These are phyloP conservation scores for Lithophane ornitopus DNA, from an alignment of 2,888 invertebrate species.

Conservation along the genomic window DNA sequence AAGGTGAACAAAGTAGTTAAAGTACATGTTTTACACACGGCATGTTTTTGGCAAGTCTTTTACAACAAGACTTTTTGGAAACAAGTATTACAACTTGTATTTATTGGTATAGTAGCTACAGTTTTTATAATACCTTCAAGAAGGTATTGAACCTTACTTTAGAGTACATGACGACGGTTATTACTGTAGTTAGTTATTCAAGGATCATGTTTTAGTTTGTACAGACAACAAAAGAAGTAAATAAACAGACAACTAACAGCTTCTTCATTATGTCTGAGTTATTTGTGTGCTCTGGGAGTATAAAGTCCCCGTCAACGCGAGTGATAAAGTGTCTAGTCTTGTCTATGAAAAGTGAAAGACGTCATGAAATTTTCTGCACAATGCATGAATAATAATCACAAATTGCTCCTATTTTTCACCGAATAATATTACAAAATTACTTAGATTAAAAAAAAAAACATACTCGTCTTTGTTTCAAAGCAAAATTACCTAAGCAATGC, in stretches of 20 bases:
- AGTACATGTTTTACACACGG: no score
- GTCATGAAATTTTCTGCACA: conserved; percentile 8
- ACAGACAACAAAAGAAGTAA: conserved; percentile 25
- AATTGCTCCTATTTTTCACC: neutral
- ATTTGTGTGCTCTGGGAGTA: conserved; percentile 14
- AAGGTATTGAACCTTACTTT: neutral
- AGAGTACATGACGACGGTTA: neutral
- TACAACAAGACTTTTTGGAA: no score
- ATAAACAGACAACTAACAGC: conserved; percentile 13
- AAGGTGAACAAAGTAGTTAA: no score
- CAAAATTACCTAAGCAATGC: neutral
- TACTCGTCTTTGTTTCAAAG: neutral
- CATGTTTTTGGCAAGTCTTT: no score
- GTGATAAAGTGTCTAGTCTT: conserved; percentile 5
- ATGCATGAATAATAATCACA: neutral
- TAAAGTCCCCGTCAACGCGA: neutral
- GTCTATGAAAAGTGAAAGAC: conserved; percentile 17
- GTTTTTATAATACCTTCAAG: neutral
- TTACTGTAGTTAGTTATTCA: neutral
- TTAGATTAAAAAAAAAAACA: neutral
- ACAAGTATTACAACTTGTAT: no score
- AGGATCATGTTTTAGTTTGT: conserved; percentile 11
- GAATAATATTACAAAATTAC: neutral
- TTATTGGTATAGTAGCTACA: no score
- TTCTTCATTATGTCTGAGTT: conserved; percentile 16